A percentile compares a stretch with the other conserved stretches of the same genome.
Evolutionary conservation across 1,140 invertebrate genomes (phyloP).

Genomic region (Acromyrmex charruanus): DNA sequence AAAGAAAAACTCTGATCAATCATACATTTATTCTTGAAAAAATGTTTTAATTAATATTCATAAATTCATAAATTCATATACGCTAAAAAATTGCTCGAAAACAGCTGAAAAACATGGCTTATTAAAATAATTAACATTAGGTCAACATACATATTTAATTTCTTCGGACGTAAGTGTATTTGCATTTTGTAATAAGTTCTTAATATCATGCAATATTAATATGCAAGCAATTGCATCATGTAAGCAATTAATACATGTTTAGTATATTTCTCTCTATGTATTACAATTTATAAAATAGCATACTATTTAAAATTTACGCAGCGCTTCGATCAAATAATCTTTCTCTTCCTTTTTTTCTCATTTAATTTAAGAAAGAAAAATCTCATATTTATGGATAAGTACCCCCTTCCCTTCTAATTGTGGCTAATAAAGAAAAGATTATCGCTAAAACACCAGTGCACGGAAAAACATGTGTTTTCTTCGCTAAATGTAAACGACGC

Average conservation of each 20-base stretch:
- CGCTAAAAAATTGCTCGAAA: not conserved
- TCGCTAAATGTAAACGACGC: slow-evolving; percentile 50
- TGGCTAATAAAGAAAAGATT: slow-evolving; percentile 16
- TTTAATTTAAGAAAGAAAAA: slow-evolving; percentile 1
- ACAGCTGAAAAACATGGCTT: not conserved
- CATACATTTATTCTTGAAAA: not conserved
- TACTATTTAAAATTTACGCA: not conserved
- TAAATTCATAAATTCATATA: not conserved
- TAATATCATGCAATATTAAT: not conserved
- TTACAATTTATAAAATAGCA: not conserved
- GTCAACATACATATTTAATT: not conserved
- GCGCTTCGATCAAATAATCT: not conserved
- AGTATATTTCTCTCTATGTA: not conserved
- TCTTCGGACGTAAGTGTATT: not conserved
- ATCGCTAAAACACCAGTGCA: not conserved
- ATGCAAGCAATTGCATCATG: not conserved
- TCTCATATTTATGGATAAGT: not conserved
- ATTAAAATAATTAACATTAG: not conserved
- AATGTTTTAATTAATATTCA: not conserved
- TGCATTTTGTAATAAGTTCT: not conserved
- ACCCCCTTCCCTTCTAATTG: not conserved
- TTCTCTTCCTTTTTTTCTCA: not conserved
- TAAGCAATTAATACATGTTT: not conserved
- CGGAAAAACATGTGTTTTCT: slow-evolving; percentile 43
- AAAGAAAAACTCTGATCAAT: too few species aligned